These are phyloP conservation scores for Asobara japonica DNA, from an alignment of 1,140 invertebrate genomes.

Conservation along the genomic window DNA sequence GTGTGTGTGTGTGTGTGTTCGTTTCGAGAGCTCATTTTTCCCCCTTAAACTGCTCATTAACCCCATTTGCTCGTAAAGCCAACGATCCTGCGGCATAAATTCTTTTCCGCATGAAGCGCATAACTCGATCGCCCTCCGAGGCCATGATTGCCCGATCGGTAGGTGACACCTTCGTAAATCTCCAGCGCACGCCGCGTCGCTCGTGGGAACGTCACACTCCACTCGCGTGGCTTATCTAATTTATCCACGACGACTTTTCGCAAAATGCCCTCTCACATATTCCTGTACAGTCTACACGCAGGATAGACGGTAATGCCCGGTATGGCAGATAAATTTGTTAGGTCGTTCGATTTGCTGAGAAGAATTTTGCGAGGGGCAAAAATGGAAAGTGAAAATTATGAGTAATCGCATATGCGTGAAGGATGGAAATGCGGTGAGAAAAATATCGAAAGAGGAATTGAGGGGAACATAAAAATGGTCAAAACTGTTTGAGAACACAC, in stretches of 20 bases:
- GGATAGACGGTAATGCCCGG: slow-evolving; percentile 26
- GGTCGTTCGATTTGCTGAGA: not conserved
- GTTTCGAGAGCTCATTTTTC: too few relatives aligned
- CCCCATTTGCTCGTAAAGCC: too few relatives aligned
- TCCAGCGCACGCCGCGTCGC: slow-evolving; percentile 19
- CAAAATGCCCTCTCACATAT: slow-evolving; percentile 20
- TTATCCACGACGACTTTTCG: slow-evolving; percentile 45
- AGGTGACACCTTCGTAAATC: slow-evolving; percentile 43
- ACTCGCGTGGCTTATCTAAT: slow-evolving; percentile 54
- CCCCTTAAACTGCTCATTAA: too few relatives aligned
- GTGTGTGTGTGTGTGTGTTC: too few relatives aligned
- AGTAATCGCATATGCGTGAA: too few relatives aligned
- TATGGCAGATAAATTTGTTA: slow-evolving; percentile 23
- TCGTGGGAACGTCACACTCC: slow-evolving; percentile 64
- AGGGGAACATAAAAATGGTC: too few relatives aligned
- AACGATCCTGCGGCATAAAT: not conserved
- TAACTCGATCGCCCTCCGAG: slow-evolving; percentile 11
- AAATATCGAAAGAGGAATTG: not conserved
- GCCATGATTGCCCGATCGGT: slow-evolving; percentile 23
- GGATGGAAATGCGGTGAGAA: too few relatives aligned
- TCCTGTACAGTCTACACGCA: not conserved
- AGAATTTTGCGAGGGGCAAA: not conserved
- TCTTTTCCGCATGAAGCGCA: not conserved
- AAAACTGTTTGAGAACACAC: too few relatives aligned
- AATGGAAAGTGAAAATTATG: too few relatives aligned